phyloP scores from a whole-genome alignment of 2,113 vertebrate species.

The Numenius arquata region DNA sequence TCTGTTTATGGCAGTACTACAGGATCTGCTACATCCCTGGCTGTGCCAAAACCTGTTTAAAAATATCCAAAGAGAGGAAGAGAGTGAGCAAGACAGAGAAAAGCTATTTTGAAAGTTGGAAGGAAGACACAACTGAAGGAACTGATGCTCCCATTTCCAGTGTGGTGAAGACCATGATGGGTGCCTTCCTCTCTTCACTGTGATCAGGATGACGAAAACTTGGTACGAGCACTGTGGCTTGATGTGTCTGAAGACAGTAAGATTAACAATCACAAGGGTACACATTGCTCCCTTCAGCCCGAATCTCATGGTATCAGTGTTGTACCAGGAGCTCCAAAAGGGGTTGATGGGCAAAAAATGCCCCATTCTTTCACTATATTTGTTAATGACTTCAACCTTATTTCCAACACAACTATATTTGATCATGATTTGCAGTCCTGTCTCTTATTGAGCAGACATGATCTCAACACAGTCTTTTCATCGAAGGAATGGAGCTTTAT shows the following conservation, averaged over 20 bases:
- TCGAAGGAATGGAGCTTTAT: neutral
- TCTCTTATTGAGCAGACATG: neutral
- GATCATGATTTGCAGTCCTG: neutral
- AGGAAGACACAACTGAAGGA: neutral
- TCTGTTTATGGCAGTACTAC: neutral
- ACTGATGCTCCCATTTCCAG: neutral
- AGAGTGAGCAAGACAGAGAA: neutral
- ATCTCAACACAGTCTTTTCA: neutral
- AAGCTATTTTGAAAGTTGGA: neutral
- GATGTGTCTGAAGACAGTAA: neutral
- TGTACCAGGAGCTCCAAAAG: neutral
- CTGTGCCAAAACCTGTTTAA: neutral
- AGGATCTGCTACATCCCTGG: neutral
- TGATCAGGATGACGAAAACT: neutral
- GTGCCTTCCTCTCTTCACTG: neutral
- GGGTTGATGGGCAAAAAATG: neutral
- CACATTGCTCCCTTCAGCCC: neutral
- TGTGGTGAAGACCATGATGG: rapidly evolving
- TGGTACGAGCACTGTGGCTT: rapidly evolving
- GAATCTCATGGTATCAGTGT: neutral
- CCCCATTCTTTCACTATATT: neutral
- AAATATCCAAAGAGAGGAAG: neutral
- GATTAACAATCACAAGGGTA: neutral
- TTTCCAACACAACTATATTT: neutral
- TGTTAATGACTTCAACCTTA: neutral